A percentile compares a stretch with the other conserved stretches of the same genome.
Conservation (phyloP, 2,888 invertebrate genomes). For the Cantharis rufa region DNA sequence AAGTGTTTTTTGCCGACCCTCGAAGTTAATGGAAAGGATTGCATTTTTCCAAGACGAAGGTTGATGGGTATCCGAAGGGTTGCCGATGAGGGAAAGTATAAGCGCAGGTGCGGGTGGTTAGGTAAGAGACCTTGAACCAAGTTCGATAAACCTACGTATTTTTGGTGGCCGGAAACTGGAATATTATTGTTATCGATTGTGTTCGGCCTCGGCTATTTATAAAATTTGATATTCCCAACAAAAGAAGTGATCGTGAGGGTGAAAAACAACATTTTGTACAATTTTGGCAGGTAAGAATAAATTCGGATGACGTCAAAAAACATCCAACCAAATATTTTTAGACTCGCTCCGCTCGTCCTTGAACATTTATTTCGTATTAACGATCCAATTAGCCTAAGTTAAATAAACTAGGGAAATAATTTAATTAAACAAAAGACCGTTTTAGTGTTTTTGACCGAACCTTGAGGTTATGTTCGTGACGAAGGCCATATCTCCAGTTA, state of each 20-base stretch:
- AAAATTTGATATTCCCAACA: not conserved
- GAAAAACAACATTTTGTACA: not conserved
- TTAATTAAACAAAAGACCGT: conserved; percentile 24
- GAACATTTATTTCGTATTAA: not conserved
- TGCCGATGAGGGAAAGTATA: conserved; percentile 40
- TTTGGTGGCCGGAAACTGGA: conserved; percentile 20
- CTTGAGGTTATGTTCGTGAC: conserved; percentile 37
- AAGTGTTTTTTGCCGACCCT: conserved; percentile 31
- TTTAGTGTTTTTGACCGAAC: conserved; percentile 36
- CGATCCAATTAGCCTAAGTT: not conserved
- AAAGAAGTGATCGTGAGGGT: not conserved
- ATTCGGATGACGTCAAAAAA: not conserved
- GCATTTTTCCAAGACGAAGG: conserved; percentile 22
- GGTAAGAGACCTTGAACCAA: conserved; percentile 42
- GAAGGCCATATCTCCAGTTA: conserved; percentile 45
- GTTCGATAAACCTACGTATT: conserved; percentile 23
- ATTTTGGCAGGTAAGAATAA: not conserved
- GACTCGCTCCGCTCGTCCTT: not conserved
- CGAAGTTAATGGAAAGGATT: conserved; percentile 31
- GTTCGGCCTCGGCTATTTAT: not conserved
- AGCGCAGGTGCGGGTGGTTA: conserved; percentile 45
- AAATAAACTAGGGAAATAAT: not conserved
- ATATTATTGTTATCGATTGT: not conserved
- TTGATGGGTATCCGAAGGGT: conserved; percentile 28
- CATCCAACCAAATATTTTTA: not conserved